Evolutionary conservation across 2,113 vertebrate genomes (phyloP).

Genomic region (Antigone vipio): DNA sequence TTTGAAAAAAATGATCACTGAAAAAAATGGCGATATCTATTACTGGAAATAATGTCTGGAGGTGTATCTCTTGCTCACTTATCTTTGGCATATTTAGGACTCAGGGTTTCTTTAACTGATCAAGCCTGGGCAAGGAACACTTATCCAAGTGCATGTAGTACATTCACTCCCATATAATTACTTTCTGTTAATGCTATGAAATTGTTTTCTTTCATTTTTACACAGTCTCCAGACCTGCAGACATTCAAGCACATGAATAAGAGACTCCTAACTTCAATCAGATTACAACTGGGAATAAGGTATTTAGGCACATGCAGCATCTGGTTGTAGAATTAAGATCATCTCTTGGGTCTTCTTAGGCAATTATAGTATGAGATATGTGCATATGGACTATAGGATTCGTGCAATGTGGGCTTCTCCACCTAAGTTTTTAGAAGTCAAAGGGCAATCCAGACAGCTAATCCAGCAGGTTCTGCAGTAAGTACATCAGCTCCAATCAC

Average conservation of each 20-base stretch:
- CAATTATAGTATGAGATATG: neutral
- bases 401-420: neutral
- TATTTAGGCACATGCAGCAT: constrained; percentile 14
- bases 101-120: neutral
- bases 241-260: constrained; percentile 4
- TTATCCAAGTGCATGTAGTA: neutral
- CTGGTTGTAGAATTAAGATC: neutral
- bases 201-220: constrained; percentile 19
- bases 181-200: constrained; percentile 13
- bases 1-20: neutral
- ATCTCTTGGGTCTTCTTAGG: neutral
- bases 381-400: neutral
- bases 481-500: neutral
- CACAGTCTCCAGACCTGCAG: neutral
- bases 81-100: neutral
- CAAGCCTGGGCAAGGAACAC: neutral
- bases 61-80: neutral
- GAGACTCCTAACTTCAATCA: constrained; percentile 33
- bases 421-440: neutral
- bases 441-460: neutral
- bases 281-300: constrained; percentile 22
- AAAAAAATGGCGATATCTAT: neutral
- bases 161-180: neutral
- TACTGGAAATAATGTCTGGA: neutral
- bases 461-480: neutral